Evolutionary conservation across 2,797 vertebrate genomes (phyloP).

Genomic region (Helostoma temminkii): DNA sequence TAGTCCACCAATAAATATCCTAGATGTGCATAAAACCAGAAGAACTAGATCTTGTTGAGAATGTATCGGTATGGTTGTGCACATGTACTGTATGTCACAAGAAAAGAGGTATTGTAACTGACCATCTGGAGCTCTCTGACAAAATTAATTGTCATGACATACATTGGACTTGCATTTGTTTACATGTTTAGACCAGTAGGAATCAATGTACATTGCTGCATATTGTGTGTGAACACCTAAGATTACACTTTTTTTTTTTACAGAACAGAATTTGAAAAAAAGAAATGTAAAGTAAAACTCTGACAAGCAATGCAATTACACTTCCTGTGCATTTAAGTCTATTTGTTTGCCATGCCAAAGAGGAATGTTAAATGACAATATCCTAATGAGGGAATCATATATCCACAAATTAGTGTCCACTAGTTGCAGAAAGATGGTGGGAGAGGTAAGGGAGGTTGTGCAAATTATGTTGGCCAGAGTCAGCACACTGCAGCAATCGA

Average conservation of each 20-base stretch:
- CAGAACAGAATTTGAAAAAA: slow-evolving; percentile 1
- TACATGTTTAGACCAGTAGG: not conserved
- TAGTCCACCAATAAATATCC: not conserved
- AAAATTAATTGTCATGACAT: not conserved
- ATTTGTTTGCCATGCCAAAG: not conserved
- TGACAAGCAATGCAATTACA: not conserved
- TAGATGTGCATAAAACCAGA: not conserved
- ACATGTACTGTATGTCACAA: not conserved
- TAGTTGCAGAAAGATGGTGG: not conserved
- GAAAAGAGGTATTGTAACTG: too few relatives aligned
- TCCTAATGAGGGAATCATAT: not conserved
- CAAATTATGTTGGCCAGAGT: slow-evolving; percentile 36
- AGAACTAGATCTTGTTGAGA: not conserved
- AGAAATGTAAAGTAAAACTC: not conserved
- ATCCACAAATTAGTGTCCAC: slow-evolving; percentile 13
- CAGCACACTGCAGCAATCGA: slow-evolving; percentile 54
- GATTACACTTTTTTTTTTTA: slow-evolving; percentile 1
- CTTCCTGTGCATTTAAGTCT: not conserved
- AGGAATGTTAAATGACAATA: slow-evolving; percentile 1
- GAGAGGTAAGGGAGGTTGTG: slow-evolving; percentile 7
- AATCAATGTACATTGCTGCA: not conserved
- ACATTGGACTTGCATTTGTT: not conserved
- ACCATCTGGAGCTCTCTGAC: not conserved
- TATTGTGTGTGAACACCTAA: not conserved
- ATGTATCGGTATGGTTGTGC: not conserved